Conservation (phyloP, 2,888 invertebrate genomes). For the Eupeodes luniger region DNA sequence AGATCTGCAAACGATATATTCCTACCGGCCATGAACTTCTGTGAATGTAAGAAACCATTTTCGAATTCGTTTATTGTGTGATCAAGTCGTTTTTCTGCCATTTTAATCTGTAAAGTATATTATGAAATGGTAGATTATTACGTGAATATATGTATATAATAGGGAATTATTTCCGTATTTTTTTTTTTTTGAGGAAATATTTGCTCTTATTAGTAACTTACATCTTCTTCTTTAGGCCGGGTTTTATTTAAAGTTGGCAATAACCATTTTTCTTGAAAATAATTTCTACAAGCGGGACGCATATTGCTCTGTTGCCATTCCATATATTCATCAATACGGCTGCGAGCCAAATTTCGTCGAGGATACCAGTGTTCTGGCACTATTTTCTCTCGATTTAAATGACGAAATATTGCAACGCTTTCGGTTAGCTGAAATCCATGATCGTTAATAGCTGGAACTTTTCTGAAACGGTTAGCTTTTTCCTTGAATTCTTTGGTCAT, state of each 20-base stretch:
- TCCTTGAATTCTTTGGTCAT: conserved; percentile 86
- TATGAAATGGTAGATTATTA: background rate
- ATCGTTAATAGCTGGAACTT: conserved; percentile 88
- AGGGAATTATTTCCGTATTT: too few species aligned
- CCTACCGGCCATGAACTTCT: conserved; percentile 86
- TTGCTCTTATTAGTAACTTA: conserved; percentile 76
- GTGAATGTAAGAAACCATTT: conserved; percentile 84
- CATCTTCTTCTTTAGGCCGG: conserved; percentile 83
- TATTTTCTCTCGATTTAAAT: conserved; percentile 86
- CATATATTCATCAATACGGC: conserved; percentile 89
- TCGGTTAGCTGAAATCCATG: conserved; percentile 88
- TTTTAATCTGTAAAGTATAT: conserved; percentile 78
- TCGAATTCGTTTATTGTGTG: conserved; percentile 86
- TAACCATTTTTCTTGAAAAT: conserved; percentile 86
- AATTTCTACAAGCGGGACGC: conserved; percentile 86
- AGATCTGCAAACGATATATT: conserved; percentile 89
- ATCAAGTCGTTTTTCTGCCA: conserved; percentile 84
- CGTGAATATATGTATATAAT: too few species aligned
- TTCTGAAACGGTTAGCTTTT: conserved; percentile 86
- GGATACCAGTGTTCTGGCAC: conserved; percentile 89
- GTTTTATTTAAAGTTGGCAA: conserved; percentile 85
- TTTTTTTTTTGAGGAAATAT: too few species aligned
- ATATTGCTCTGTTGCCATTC: conserved; percentile 90
- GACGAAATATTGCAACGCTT: conserved; percentile 89
- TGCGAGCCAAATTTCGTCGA: conserved; percentile 86